These are phyloP conservation scores for Alethe diademata DNA, from an alignment of 2,113 vertebrate species.

Conservation along the genomic window DNA sequence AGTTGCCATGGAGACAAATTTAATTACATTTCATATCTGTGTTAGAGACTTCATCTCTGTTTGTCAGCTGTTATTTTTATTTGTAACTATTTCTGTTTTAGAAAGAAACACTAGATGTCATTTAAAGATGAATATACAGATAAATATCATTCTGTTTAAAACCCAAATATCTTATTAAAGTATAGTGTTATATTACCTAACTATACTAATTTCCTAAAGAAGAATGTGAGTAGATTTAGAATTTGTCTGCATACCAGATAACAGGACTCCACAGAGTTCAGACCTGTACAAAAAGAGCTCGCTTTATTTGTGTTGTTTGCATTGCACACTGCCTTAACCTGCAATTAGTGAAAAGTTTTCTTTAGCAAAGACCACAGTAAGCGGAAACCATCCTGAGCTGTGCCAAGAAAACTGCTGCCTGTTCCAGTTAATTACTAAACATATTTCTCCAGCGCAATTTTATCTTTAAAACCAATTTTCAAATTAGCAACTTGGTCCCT, in stretches of 20 bases:
- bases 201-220: not conserved
- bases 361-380: constrained; percentile 48
- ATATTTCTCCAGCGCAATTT: not conserved
- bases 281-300: not conserved
- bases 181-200: not conserved
- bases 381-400: not conserved
- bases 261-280: not conserved
- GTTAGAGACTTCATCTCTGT: not conserved
- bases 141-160: not conserved
- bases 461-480: constrained; percentile 56
- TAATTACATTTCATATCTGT: not conserved
- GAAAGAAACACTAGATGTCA: not conserved
- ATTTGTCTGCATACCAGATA: not conserved
- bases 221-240: not conserved
- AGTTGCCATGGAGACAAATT: not conserved
- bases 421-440: constrained; percentile 8
- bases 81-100: not conserved
- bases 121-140: not conserved
- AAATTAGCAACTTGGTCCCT: not conserved
- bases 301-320: constrained; percentile 44
- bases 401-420: constrained; percentile 37
- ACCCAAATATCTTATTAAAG: not conserved
- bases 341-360: constrained; percentile 41
- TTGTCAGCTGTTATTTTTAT: not conserved
- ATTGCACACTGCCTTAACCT: not conserved